phyloP scores from a whole-genome alignment of 1,140 invertebrate genomes.

The Rhynchophorus ferrugineus region DNA sequence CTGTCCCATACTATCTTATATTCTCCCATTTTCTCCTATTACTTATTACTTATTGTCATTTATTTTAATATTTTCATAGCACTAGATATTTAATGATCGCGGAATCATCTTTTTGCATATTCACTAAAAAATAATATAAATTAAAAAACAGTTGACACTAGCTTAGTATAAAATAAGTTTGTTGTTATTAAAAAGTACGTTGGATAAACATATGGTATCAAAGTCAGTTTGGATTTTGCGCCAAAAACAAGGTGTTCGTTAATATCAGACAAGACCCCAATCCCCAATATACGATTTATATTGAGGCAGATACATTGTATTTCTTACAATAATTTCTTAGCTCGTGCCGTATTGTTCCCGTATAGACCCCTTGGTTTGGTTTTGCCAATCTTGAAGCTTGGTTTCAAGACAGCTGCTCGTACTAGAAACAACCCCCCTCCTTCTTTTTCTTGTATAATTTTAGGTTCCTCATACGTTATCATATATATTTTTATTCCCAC shows the following conservation, averaged over 20 bases:
- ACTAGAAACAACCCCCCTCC: constrained; percentile 11
- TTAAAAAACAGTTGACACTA: no score
- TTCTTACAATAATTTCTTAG: constrained; percentile 25
- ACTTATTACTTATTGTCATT: no score
- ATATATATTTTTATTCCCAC: constrained; percentile 21
- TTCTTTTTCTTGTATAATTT: constrained; percentile 24
- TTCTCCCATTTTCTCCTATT: no score
- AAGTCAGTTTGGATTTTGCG: constrained; percentile 11
- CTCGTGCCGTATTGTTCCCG: constrained; percentile 23
- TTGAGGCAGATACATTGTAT: constrained; percentile 24
- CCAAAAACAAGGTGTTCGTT: constrained; percentile 15
- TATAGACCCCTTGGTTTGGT: constrained; percentile 18
- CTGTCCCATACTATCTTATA: no score
- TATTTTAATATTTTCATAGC: no score
- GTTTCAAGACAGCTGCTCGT: constrained; percentile 16
- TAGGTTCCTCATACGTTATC: constrained; percentile 19
- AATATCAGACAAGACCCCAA: constrained; percentile 7
- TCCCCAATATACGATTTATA: constrained; percentile 24
- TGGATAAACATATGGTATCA: no score
- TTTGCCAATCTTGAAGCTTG: constrained; percentile 24
- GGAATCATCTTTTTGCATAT: no score
- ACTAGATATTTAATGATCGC: no score
- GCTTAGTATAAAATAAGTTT: no score
- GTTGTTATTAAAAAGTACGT: no score
- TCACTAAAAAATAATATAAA: no score